phyloP scores from a whole-genome alignment of 1,140 invertebrate genomes.

The Acromyrmex heyeri region DNA sequence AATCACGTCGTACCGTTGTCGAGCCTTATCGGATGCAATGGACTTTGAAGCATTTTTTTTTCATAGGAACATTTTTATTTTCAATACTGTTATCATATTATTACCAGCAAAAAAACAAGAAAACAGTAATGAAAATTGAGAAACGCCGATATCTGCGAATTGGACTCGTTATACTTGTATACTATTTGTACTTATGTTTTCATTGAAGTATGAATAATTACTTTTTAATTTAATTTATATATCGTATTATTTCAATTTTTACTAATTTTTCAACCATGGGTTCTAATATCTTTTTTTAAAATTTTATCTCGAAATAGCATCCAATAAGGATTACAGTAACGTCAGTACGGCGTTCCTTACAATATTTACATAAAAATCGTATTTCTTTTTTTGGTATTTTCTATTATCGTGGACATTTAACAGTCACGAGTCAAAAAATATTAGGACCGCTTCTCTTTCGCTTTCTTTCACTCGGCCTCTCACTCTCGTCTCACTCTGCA shows the following conservation, averaged over 20 bases:
- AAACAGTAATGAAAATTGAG: not conserved
- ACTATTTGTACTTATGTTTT: not conserved
- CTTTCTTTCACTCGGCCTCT: conserved; percentile 46
- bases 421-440: conserved; percentile 84
- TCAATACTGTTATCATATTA: not conserved
- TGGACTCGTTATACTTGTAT: not conserved
- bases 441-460: conserved; percentile 75
- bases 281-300: not conserved
- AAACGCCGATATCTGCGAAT: not conserved
- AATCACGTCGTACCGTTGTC: conserved; percentile 73
- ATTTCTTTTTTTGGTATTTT: conserved; percentile 59
- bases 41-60: not conserved
- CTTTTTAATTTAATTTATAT: conserved; percentile 5
- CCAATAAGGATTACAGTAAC: conserved; percentile 33
- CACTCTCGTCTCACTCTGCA: conserved; percentile 61
- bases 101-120: not conserved
- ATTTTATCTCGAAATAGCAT: conserved; percentile 27
- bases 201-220: not conserved
- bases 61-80: not conserved
- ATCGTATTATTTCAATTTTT: not conserved
- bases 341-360: conserved; percentile 73
- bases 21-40: conserved; percentile 32
- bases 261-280: not conserved
- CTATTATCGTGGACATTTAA: conserved; percentile 78
- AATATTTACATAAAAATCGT: conserved; percentile 84